Evolutionary conservation across 2,797 vertebrate genomes (phyloP).

Genomic region (Pseudochirops cupreus): DNA sequence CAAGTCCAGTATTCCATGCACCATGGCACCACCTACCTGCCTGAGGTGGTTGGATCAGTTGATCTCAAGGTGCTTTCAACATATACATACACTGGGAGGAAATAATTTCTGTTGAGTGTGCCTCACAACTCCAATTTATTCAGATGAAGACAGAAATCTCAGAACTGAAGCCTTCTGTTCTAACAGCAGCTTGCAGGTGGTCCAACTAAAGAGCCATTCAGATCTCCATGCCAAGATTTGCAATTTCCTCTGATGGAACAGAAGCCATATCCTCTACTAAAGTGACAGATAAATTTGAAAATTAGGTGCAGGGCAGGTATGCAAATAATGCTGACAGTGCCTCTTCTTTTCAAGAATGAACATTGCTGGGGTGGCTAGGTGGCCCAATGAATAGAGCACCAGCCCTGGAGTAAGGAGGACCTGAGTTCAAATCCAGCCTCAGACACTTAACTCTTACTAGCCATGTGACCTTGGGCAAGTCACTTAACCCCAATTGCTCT

Average conservation of each 20-base stretch:
- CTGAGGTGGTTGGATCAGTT: no score
- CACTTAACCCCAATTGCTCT: no score
- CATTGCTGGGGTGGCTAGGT: not conserved
- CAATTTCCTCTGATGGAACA: not conserved
- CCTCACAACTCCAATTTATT: not conserved
- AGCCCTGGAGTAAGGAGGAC: no score
- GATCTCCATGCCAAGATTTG: not conserved
- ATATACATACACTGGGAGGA: not conserved
- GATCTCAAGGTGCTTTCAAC: not conserved
- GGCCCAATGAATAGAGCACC: no score
- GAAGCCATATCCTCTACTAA: not conserved
- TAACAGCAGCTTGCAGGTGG: not conserved
- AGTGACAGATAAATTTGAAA: not conserved
- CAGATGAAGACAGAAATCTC: not conserved
- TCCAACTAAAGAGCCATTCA: not conserved
- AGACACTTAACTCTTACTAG: no score
- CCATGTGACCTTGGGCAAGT: no score
- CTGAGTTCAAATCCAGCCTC: no score
- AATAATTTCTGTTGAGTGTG: not conserved
- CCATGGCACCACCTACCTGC: no score
- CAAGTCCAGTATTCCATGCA: not conserved
- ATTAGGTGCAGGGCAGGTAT: not conserved
- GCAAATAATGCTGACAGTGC: not conserved
- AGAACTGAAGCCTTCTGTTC: not conserved
- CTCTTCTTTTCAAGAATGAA: not conserved